Conservation (phyloP, 2,888 invertebrate species). For the Thera britannica region DNA sequence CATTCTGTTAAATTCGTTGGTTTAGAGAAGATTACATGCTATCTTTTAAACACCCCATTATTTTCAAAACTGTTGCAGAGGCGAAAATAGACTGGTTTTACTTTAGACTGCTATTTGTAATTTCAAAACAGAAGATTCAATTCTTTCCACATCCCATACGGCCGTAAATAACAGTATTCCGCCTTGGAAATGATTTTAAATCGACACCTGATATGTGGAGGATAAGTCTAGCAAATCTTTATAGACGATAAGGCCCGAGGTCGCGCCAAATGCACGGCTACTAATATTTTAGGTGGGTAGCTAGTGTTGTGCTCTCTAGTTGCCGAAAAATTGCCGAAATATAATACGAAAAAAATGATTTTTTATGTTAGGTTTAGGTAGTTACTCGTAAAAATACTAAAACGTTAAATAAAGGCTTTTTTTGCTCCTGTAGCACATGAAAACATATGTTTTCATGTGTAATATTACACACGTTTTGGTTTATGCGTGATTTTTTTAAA, state of each 20-base stretch:
- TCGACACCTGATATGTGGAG: slow-evolving; percentile 51
- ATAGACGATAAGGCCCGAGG: slow-evolving; percentile 59
- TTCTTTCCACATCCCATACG: slow-evolving; percentile 28
- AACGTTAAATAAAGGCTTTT: too few relatives aligned
- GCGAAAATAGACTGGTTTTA: not conserved
- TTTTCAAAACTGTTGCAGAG: not conserved
- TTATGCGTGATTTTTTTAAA: too few relatives aligned
- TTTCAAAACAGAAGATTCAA: slow-evolving; percentile 28
- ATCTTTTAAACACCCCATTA: not conserved
- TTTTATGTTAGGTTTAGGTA: too few relatives aligned
- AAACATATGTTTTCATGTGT: too few relatives aligned
- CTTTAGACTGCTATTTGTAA: not conserved
- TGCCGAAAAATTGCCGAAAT: slow-evolving; percentile 13
- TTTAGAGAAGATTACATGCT: too few relatives aligned
- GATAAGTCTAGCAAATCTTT: slow-evolving; percentile 52
- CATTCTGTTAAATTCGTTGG: too few relatives aligned
- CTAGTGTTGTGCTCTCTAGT: slow-evolving; percentile 45
- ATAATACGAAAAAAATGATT: too few relatives aligned
- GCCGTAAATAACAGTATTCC: slow-evolving; percentile 31
- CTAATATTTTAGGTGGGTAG: slow-evolving; percentile 57
- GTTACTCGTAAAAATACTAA: too few relatives aligned
- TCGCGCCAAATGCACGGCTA: slow-evolving; percentile 54
- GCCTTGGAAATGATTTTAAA: slow-evolving; percentile 52
- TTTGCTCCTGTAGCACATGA: too few relatives aligned
- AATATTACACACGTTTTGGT: not conserved